Evolutionary conservation across 1,140 invertebrate genomes (phyloP), one percentile per base, ranked within the genome.

Genomic region (Hesperophylax magnus): DNA sequence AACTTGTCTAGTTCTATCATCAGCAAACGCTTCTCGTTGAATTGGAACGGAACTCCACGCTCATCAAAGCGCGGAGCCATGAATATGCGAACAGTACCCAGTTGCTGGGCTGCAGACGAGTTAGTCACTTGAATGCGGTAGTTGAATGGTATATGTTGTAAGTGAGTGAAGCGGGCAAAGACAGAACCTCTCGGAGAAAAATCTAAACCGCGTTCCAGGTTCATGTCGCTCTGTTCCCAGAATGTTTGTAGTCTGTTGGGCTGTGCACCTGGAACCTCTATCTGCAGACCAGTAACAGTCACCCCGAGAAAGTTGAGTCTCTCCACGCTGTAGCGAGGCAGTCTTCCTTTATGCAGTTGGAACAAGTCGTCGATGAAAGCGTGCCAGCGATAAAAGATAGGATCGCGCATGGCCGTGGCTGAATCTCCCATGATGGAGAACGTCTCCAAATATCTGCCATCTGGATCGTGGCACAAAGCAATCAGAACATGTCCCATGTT

Each of bases 311-410:
- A 95, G 76, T 91, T 89, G 78, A 96, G 88, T 34, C 72, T 74
- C 11, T 52, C 77, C 18, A 84, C 84, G 0, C 87, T 91, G 83
- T 95, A 95, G 56, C 92, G 86, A 1, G 92, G 88, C 20, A 96
- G 87, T 11, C 92, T 93, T 27, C 90, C 91, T 88, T 97, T 97
- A 86, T 94, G 93, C 84, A 94, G 91, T 79, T 93, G 89, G 89
- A 97, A 97, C 5, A 97, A 89, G 75, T 96, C 92, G 84, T 97
- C 95, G 20, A 97, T 90, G 83, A 93, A 94, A 5, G 94, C 92
- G 85, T 97, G 96, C 94, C 93, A 96, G 85, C 94, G 93, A 87
- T 96, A 97, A 88, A 97, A 97, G 5, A 95, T 87, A 0, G 96
- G 96, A 88, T 97, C 96, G n/a, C 96, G 91, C 94, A 95, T 94